phyloP scores from a whole-genome alignment of 2,113 vertebrate species.

The Excalfactoria chinensis region DNA sequence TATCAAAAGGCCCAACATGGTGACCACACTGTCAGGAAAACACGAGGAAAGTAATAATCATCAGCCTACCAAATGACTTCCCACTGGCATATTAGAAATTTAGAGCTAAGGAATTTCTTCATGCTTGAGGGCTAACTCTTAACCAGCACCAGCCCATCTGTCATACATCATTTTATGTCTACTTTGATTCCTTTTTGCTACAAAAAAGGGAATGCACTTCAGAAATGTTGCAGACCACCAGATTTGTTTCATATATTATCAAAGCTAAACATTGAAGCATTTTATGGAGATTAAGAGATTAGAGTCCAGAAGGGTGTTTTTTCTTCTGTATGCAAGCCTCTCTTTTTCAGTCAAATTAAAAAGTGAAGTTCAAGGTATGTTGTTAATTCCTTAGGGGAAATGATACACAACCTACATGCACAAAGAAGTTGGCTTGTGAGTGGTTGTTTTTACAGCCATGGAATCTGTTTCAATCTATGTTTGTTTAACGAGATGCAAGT shows the following conservation, averaged over 20 bases:
- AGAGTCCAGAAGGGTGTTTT: slow-evolving; percentile 1
- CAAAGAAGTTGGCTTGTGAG: slow-evolving; percentile 53
- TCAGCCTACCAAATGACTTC: background rate
- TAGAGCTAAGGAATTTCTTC: slow-evolving; percentile 14
- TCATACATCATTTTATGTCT: background rate
- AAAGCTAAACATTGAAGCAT: slow-evolving; percentile 51
- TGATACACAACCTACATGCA: slow-evolving; percentile 59
- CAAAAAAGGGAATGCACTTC: background rate
- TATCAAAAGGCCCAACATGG: background rate
- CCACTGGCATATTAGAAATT: background rate
- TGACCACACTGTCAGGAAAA: background rate
- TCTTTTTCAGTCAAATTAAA: slow-evolving; percentile 48
- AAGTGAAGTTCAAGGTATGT: slow-evolving; percentile 42
- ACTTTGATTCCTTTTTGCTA: slow-evolving; percentile 26
- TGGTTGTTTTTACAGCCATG: slow-evolving; percentile 41
- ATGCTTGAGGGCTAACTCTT: slow-evolving; percentile 15
- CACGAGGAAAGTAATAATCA: background rate
- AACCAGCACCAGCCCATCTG: background rate
- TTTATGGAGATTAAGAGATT: slow-evolving; percentile 61
- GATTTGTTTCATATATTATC: slow-evolving; percentile 45
- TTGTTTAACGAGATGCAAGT: slow-evolving; percentile 65
- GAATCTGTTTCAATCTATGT: slow-evolving; percentile 65
- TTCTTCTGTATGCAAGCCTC: background rate
- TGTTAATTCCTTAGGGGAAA: slow-evolving; percentile 64
- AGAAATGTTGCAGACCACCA: slow-evolving; percentile 34